Evolutionary conservation across 2,797 vertebrate species (phyloP), one percentile per base, ranked within the genome.

Genomic region (Heliangelus exortis): DNA sequence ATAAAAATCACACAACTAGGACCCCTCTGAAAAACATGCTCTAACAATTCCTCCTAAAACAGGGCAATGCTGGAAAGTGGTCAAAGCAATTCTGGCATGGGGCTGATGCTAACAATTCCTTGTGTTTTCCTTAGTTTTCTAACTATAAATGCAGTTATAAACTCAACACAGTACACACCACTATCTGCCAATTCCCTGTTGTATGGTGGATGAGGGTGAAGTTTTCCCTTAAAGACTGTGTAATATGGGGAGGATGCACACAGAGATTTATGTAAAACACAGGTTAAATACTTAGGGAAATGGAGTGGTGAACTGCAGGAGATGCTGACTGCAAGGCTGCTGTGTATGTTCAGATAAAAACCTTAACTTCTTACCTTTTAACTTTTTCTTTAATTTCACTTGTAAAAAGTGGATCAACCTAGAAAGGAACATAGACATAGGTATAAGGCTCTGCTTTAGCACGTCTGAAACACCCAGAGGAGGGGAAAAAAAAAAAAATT

Each of bases 341-440:
- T 69, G 54, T 41, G 39, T 41, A 13, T 41, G 39, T 41, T 41
- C 39, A 41, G 39, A 41, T 41, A 41, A 41, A 41, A 26, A n/a
- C 9, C 13, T 29, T 2, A 25, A 47, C 13, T 72, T 25, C 93
- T 93, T 79, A 97, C 97, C 95, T 96, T 69, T 88, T 94, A 50
- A 99, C 96, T 82, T 97, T 98, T 82, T 97, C 97, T 94, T 98
- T 97, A 4, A 99, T 98, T 96, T 99, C 98, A 47, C 73, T 93
- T 15, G 98, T 98, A 41, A 99, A 98, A 48, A 96, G 93, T 1
- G 98, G 98, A 96, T 99, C 99, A 11, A 99, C 98, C 99, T 99
- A 62, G 36, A 89, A 89, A 67, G 34, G 93, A 75, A 96, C 33
- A 76, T 9, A 89, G 31, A 55, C 7, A 62, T 3, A 57, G 59